phyloP scores from a whole-genome alignment of 1,140 invertebrate genomes.

The Anastatus disparis region DNA sequence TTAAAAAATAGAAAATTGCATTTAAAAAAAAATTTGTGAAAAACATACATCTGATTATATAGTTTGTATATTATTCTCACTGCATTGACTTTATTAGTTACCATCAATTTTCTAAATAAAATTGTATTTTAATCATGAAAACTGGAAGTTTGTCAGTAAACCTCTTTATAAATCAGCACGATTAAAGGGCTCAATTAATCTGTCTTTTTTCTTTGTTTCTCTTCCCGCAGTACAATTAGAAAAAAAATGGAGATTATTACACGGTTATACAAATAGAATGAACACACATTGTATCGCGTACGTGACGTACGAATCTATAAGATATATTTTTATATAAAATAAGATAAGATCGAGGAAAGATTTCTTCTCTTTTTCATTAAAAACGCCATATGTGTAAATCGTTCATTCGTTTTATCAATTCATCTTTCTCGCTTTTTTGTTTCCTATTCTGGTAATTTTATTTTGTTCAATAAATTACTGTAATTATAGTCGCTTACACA shows the following conservation, averaged over 20 bases:
- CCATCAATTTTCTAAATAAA: background rate
- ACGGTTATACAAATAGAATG: constrained; percentile 2
- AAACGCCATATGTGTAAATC: background rate
- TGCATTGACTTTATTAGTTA: constrained; percentile 26
- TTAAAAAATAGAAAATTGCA: constrained; percentile 32
- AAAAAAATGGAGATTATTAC: background rate
- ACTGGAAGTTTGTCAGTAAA: background rate
- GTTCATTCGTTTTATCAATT: background rate
- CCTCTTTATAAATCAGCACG: background rate
- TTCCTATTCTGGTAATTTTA: background rate
- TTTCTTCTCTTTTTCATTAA: constrained; percentile 15
- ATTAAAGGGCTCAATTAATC: background rate
- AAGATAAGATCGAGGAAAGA: constrained; percentile 5
- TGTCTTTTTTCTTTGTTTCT: too few species aligned
- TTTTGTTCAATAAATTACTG: constrained; percentile 18
- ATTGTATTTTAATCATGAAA: background rate
- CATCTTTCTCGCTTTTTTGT: background rate
- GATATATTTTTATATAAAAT: constrained; percentile 11
- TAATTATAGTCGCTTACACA: background rate
- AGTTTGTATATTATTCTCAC: constrained; percentile 19
- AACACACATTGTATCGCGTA: constrained; percentile 26
- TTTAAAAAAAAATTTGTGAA: constrained; percentile 6
- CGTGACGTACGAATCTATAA: constrained; percentile 16
- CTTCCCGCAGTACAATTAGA: background rate
- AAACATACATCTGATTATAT: constrained; percentile 16